These are phyloP conservation scores for Onychomys torridus DNA, from an alignment of 2,797 vertebrate species.

Conservation along the genomic window DNA sequence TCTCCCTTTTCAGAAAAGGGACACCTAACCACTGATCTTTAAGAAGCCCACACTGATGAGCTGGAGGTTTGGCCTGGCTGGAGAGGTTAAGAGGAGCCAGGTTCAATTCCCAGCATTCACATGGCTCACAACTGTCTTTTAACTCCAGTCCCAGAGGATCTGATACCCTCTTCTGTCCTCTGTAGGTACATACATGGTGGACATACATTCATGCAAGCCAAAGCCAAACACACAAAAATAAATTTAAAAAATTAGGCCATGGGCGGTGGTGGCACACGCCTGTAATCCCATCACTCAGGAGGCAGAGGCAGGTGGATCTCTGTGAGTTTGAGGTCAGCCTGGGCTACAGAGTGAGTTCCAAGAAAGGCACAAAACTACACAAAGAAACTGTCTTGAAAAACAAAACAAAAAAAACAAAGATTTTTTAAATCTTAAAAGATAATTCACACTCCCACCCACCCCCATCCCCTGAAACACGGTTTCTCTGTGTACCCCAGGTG, in stretches of 20 bases:
- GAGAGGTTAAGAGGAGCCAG: background rate
- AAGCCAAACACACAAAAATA: background rate
- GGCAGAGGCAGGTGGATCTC: background rate
- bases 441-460: too few species aligned
- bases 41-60: too few species aligned
- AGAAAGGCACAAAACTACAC: background rate
- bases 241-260: background rate
- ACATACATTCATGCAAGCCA: background rate
- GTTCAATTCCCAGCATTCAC: background rate
- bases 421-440: too few species aligned
- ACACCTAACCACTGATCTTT: too few species aligned
- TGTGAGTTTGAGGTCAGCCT: background rate
- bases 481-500: too few species aligned
- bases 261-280: background rate
- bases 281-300: background rate
- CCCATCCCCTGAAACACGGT: too few species aligned
- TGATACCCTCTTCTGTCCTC: background rate
- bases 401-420: too few species aligned
- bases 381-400: background rate
- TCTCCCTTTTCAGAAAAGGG: too few species aligned
- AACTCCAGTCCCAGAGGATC: background rate
- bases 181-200: background rate
- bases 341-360: background rate
- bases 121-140: background rate
- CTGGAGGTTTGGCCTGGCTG: background rate